These are phyloP conservation scores for Philereme transversata DNA, from an alignment of 2,888 invertebrate genomes.

Conservation along the genomic window DNA sequence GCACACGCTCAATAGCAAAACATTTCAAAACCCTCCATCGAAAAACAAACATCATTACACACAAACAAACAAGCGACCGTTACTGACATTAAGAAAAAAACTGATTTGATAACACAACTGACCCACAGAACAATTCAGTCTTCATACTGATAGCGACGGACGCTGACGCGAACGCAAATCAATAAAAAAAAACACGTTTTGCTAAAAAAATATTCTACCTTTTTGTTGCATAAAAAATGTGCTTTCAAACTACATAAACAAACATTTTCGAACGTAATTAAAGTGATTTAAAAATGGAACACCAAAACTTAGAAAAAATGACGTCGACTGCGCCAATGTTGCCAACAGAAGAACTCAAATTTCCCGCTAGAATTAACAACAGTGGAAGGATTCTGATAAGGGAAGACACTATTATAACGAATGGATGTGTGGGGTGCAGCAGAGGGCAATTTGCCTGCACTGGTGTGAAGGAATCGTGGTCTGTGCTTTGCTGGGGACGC, in stretches of 20 bases:
- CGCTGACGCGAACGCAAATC: conserved; percentile 9
- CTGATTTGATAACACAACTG: conserved; percentile 18
- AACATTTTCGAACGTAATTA: conserved; percentile 2
- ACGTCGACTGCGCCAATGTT: conserved; percentile 51
- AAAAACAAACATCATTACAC: conserved; percentile 23
- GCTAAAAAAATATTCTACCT: background rate
- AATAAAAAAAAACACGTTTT: too few relatives aligned
- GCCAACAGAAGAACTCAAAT: conserved; percentile 43
- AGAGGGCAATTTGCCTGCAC: conserved; percentile 66
- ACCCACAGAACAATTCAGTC: conserved; percentile 23
- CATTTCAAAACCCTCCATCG: background rate
- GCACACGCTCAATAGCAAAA: background rate
- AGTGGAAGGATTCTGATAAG: conserved; percentile 53
- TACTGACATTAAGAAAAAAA: conserved; percentile 23
- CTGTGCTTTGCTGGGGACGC: conserved; percentile 73
- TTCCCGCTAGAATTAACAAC: conserved; percentile 15
- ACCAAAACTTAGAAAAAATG: conserved; percentile 47
- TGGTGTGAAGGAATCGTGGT: conserved; percentile 69
- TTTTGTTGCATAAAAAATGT: background rate
- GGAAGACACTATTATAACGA: conserved; percentile 71
- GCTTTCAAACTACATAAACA: too few relatives aligned
- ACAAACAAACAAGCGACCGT: conserved; percentile 20
- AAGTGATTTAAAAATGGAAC: conserved; percentile 47
- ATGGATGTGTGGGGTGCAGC: conserved; percentile 71
- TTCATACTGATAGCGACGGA: conserved; percentile 13